Percentiles rank a stretch among this genome's conserved stretches.
Evolutionary conservation across 92 coral and sea anemone species (phyloP).

Genomic region (Porites evermanni): DNA sequence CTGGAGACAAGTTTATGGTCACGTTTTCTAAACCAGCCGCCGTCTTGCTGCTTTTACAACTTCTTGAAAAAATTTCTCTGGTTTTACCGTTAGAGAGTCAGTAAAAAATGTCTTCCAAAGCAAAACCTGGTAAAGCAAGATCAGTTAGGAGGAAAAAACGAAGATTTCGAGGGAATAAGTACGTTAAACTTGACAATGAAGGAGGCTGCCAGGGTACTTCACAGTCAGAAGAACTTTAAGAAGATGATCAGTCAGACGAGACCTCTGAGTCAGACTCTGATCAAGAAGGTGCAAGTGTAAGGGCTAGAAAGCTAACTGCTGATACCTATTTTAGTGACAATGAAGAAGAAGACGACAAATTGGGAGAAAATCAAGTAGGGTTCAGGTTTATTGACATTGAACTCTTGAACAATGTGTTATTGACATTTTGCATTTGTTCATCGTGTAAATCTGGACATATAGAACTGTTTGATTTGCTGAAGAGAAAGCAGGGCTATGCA

Average conservation of each 20-base stretch:
- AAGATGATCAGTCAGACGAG: background rate
- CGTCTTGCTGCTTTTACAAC: no score
- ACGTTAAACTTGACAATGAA: constrained; percentile 4
- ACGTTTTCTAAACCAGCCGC: no score
- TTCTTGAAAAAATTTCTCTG: no score
- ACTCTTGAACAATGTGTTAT: constrained; percentile 7
- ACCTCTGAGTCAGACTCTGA: constrained; percentile 17
- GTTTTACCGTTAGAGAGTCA: no score
- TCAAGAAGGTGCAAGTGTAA: background rate
- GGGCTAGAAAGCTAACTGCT: constrained; percentile 16
- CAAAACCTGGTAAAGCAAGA: constrained; percentile 16
- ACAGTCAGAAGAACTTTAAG: background rate
- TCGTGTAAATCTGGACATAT: background rate
- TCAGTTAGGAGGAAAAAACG: constrained; percentile 25
- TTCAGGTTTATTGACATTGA: constrained; percentile 21
- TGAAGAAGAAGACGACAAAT: constrained; percentile 5
- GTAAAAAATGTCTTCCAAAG: no score
- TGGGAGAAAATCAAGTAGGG: constrained; percentile 16
- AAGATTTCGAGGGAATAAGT: constrained; percentile 29
- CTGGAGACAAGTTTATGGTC: no score
- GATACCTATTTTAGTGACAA: constrained; percentile 18
- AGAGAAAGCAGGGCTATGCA: constrained; percentile 7
- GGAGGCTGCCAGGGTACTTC: constrained; percentile 1
- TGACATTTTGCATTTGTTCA: constrained; percentile 13
- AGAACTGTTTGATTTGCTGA: constrained; percentile 10